Evolutionary conservation across 2,113 vertebrate genomes (phyloP).

Genomic region (Menura novaehollandiae): DNA sequence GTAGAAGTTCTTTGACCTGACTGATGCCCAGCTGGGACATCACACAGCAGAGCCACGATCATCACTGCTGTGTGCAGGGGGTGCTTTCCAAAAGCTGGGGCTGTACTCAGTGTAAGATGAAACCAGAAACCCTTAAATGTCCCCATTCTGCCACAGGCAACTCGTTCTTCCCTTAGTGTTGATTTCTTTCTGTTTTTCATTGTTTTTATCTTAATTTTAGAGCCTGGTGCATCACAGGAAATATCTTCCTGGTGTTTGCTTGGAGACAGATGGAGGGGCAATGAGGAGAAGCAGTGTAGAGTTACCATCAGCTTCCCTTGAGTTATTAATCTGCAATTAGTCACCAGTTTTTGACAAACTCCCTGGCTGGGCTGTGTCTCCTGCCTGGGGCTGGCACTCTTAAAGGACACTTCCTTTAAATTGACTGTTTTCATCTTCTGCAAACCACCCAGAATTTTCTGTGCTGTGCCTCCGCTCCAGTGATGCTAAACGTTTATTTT

Average conservation of each 20-base stretch:
- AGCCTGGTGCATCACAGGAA: neutral
- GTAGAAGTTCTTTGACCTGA: neutral
- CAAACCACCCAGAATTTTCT: neutral
- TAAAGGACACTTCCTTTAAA: neutral
- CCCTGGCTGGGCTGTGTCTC: neutral
- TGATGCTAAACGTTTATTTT: neutral
- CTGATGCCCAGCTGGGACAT: neutral
- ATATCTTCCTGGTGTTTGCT: neutral
- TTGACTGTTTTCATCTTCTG: neutral
- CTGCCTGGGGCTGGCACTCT: neutral
- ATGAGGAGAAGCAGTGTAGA: neutral
- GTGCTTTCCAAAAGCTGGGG: fast-evolving
- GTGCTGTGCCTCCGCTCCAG: too few relatives aligned
- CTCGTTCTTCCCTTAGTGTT: fast-evolving
- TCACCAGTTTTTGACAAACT: neutral
- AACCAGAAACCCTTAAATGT: neutral
- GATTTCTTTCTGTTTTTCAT: neutral
- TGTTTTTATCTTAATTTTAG: neutral
- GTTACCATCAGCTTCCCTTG: neutral
- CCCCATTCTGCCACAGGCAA: fast-evolving
- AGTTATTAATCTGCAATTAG: neutral
- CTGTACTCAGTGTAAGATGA: fast-evolving
- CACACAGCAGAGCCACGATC: neutral
- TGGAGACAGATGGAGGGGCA: neutral
- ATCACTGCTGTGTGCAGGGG: fast-evolving